Conservation (phyloP, 1,140 invertebrate genomes). For the Cotesia chilonis region DNA sequence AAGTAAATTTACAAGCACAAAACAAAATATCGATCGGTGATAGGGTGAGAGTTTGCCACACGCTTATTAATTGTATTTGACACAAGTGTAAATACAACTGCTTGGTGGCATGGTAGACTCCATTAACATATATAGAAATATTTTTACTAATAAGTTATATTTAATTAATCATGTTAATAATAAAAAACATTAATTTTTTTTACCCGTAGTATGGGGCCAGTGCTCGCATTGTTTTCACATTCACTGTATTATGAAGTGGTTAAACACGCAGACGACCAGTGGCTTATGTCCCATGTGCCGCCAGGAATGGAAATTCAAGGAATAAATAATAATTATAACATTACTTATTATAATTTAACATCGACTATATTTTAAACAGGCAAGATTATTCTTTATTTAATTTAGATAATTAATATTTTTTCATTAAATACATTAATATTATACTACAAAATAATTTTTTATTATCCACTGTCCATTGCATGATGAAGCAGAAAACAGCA, state of each 20-base stretch:
- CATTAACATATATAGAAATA: background rate
- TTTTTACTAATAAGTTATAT: background rate
- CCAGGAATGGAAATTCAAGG: conserved; percentile 98
- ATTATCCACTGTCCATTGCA: no score
- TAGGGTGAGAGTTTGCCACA: background rate
- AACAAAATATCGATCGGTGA: conserved; percentile 20
- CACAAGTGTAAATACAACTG: background rate
- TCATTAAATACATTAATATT: conserved; percentile 8
- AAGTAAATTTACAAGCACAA: background rate
- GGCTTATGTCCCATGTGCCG: conserved; percentile 99
- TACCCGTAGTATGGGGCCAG: conserved; percentile 87
- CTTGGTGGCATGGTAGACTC: background rate
- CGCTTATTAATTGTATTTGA: background rate
- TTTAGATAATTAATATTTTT: conserved; percentile 17
- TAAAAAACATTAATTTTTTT: background rate
- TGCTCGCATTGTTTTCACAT: conserved; percentile 99
- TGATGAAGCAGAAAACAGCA: no score
- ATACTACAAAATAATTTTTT: no score
- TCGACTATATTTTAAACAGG: no score
- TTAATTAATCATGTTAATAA: background rate
- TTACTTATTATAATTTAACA: background rate
- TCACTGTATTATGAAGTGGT: conserved; percentile 99
- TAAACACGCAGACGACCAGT: conserved; percentile 93
- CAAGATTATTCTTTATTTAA: no score
- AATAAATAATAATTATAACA: conserved; percentile 62